Conservation (phyloP, 1,140 invertebrate genomes). For the Choristoneura fumiferana region DNA sequence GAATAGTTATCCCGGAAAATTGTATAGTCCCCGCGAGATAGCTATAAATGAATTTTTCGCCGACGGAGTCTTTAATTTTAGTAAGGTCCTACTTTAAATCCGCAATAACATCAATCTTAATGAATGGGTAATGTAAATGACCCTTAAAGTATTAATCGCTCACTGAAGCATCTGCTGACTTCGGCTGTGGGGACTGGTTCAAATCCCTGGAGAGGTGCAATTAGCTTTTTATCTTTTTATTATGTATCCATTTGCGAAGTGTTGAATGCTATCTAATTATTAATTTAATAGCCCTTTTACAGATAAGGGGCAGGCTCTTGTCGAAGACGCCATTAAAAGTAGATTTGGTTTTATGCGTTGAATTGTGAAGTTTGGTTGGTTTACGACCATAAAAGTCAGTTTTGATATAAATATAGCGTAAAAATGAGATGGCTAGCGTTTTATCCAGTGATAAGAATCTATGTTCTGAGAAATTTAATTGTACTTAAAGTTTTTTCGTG, state of each 20-base stretch:
- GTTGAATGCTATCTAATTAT: constrained; percentile 19
- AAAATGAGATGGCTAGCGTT: background rate
- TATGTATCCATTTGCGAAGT: constrained; percentile 19
- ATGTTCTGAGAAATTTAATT: no score
- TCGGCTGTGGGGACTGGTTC: background rate
- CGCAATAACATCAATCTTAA: no score
- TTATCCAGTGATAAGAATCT: no score
- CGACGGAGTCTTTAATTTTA: no score
- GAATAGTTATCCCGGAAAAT: no score
- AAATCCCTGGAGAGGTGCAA: constrained; percentile 12
- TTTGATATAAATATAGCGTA: background rate
- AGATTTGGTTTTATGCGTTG: constrained; percentile 4
- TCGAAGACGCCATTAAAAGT: constrained; percentile 7
- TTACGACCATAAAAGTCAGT: constrained; percentile 5
- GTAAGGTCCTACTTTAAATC: no score
- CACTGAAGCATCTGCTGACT: background rate
- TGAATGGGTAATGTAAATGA: no score
- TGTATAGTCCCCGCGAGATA: no score
- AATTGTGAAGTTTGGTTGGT: background rate
- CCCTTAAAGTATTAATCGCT: no score
- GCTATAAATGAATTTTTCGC: no score
- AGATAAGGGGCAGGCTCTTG: constrained; percentile 12
- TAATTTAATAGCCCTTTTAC: constrained; percentile 19
- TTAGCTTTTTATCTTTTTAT: constrained; percentile 17
- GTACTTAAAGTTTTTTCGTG: no score